A percentile compares a stretch with the other conserved stretches of the same genome.
Evolutionary conservation across 2,888 invertebrate species (phyloP).

Genomic region (Hartigia nigra): DNA sequence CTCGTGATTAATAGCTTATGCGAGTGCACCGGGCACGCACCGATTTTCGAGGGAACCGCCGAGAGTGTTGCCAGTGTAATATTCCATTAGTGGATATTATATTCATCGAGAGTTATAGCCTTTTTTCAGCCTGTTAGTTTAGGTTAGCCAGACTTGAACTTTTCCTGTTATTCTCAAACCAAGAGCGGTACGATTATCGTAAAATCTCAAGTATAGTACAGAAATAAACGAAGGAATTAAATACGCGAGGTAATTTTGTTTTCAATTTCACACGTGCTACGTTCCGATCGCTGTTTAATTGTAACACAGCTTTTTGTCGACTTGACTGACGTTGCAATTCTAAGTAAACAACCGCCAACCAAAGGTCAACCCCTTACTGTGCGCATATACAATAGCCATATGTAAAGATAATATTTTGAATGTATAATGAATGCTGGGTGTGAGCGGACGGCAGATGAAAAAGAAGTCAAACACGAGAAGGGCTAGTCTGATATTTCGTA

Average conservation of each 20-base stretch:
- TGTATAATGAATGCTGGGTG: conserved; percentile 48
- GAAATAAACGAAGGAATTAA: background rate
- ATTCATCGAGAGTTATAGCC: conserved; percentile 42
- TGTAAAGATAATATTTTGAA: conserved; percentile 56
- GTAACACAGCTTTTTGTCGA: background rate
- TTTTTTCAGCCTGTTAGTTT: background rate
- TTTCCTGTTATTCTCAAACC: background rate
- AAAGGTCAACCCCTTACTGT: conserved; percentile 26
- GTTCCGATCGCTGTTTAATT: background rate
- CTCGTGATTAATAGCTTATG: conserved; percentile 57
- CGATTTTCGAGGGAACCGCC: conserved; percentile 6
- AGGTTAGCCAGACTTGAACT: background rate
- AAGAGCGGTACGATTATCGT: too few species aligned
- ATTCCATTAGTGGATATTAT: conserved; percentile 52
- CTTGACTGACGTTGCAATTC: conserved; percentile 32
- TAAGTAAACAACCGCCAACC: conserved; percentile 38
- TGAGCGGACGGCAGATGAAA: background rate
- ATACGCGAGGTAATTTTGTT: background rate
- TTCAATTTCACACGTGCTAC: background rate
- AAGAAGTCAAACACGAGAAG: background rate
- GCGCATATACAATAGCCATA: conserved; percentile 20
- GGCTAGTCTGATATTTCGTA: background rate
- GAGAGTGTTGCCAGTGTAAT: conserved; percentile 39
- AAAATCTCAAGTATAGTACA: background rate
- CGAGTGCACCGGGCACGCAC: conserved; percentile 52